Conservation (phyloP, 2,888 invertebrate genomes). For the Agrotis ipsilon region DNA sequence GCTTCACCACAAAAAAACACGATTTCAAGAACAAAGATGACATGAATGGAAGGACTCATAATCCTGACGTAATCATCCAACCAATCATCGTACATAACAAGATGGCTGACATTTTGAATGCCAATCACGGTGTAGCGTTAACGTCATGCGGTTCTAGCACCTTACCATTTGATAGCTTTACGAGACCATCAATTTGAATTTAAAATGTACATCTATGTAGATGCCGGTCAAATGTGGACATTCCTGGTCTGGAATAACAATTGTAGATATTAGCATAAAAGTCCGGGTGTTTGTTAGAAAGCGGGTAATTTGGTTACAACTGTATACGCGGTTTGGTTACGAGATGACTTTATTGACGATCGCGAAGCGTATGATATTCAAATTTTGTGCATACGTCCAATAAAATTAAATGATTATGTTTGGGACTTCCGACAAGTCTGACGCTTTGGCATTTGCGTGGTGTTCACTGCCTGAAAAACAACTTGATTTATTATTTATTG, state of each 20-base stretch:
- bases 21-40: constrained; percentile 64
- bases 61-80: constrained; percentile 78
- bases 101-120: constrained; percentile 85
- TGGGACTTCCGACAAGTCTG: constrained; percentile 82
- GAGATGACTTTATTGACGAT: constrained; percentile 82
- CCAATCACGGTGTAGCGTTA: constrained; percentile 84
- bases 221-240: constrained; percentile 91
- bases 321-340: constrained; percentile 83
- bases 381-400: constrained; percentile 80
- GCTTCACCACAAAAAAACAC: constrained; percentile 55
- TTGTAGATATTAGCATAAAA: constrained; percentile 89
- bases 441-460: constrained; percentile 68
- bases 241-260: constrained; percentile 86
- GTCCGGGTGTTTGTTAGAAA: constrained; percentile 90
- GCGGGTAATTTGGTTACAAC: constrained; percentile 90
- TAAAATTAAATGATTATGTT: constrained; percentile 84
- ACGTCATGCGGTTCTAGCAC: constrained; percentile 87
- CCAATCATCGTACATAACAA: constrained; percentile 79
- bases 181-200: constrained; percentile 90
- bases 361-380: constrained; percentile 77
- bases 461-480: constrained; percentile 65
- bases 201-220: constrained; percentile 88
- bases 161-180: constrained; percentile 89
- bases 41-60: constrained; percentile 77
- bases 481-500: constrained; percentile 60